phyloP scores from a whole-genome alignment of 2,888 invertebrate genomes.

The Ephialtes manifestator region DNA sequence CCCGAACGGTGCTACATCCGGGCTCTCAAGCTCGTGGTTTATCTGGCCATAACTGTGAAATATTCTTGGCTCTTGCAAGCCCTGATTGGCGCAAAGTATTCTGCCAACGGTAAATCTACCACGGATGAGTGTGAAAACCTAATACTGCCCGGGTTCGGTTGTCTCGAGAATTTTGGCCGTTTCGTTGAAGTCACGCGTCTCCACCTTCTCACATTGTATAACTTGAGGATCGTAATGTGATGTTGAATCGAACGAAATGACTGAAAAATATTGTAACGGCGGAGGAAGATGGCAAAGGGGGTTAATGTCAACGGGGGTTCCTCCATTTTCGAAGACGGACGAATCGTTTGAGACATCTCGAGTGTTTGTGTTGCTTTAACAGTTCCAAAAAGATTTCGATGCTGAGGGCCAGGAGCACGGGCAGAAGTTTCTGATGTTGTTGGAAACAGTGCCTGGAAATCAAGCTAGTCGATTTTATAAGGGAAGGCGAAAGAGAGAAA shows the following conservation, averaged over 20 bases:
- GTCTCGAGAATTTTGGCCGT: not conserved
- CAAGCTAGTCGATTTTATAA: too few species aligned
- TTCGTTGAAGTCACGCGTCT: not conserved
- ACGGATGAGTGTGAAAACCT: conserved; percentile 8
- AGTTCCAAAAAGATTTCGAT: conserved; percentile 71
- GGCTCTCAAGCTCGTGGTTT: conserved; percentile 82
- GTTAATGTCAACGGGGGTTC: not conserved
- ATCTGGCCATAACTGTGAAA: conserved; percentile 84
- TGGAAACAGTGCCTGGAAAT: too few species aligned
- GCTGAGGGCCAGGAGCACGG: too few species aligned
- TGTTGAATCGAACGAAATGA: not conserved
- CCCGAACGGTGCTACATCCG: conserved; percentile 81
- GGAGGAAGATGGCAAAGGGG: not conserved
- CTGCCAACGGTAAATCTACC: conserved; percentile 77
- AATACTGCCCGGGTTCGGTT: not conserved
- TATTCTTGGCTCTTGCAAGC: conserved; percentile 78
- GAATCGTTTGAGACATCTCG: conserved; percentile 20
- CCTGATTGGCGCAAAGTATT: conserved; percentile 80
- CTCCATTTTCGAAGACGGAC: not conserved
- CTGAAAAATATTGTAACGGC: not conserved
- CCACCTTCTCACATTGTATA: not conserved
- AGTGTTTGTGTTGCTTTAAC: not conserved
- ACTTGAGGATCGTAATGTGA: not conserved
- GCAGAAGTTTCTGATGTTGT: too few species aligned
- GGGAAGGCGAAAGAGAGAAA: too few species aligned